Evolutionary conservation across 2,888 invertebrate genomes (phyloP).

Genomic region (Microctonus brassicae): DNA sequence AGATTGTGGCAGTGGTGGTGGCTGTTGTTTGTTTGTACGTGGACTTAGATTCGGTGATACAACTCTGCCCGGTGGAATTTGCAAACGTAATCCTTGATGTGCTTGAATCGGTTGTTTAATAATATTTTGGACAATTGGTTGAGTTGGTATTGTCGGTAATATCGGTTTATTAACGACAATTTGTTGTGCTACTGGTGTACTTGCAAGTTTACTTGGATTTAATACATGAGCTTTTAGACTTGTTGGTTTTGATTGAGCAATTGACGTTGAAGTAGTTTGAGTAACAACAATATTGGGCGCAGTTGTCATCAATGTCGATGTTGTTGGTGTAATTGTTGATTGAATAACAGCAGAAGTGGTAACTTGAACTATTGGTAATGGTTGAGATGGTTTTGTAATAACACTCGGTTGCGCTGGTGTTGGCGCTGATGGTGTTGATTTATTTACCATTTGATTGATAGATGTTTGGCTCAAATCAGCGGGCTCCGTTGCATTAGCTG

Average conservation of each 20-base stretch:
- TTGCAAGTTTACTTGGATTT: constrained; percentile 67
- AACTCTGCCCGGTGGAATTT: constrained; percentile 59
- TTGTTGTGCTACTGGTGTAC: constrained; percentile 47
- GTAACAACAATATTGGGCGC: constrained; percentile 32
- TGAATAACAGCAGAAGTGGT: constrained; percentile 51
- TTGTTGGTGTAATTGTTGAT: constrained; percentile 47
- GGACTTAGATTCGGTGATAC: constrained; percentile 63
- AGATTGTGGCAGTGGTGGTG: not conserved
- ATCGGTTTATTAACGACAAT: constrained; percentile 58
- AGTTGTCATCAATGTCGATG: constrained; percentile 43
- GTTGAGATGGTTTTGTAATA: constrained; percentile 60
- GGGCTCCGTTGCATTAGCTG: constrained; percentile 68
- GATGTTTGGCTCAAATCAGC: constrained; percentile 39
- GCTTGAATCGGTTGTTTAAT: constrained; percentile 59
- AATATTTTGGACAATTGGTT: constrained; percentile 59
- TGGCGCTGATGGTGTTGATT: not conserved
- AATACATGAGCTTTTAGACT: constrained; percentile 77
- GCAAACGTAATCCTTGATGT: constrained; percentile 59
- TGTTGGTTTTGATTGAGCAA: constrained; percentile 68
- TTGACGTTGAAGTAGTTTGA: constrained; percentile 40
- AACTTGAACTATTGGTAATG: constrained; percentile 55
- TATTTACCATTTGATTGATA: constrained; percentile 48
- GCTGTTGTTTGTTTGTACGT: constrained; percentile 50
- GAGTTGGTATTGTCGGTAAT: constrained; percentile 53
- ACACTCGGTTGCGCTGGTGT: constrained; percentile 54